phyloP scores from a whole-genome alignment of 30 jellyfish, hydroid and myxozoan genomes.

The Cassiopea andromeda region DNA sequence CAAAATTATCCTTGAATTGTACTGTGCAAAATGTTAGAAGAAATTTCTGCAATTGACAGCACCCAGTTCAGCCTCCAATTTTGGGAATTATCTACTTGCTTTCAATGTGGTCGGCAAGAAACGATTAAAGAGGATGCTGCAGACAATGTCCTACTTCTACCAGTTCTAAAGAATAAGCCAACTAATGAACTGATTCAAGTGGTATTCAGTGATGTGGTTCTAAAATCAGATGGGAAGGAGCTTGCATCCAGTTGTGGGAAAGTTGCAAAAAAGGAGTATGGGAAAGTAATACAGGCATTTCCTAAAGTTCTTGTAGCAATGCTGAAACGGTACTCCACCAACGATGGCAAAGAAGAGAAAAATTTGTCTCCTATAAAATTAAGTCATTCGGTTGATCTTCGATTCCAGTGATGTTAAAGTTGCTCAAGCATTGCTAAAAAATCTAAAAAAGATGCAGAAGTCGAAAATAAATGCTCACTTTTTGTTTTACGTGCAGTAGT shows the following conservation, averaged over 20 bases:
- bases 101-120: not conserved
- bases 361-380: not conserved
- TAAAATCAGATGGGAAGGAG: no score
- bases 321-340: not conserved
- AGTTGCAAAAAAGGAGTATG: not conserved
- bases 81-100: not conserved
- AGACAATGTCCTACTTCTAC: not conserved
- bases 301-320: not conserved
- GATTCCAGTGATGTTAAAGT: not conserved
- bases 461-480: not conserved
- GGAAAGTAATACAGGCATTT: not conserved
- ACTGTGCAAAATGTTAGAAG: not conserved
- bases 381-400: not conserved
- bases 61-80: not conserved
- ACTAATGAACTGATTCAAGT: not conserved
- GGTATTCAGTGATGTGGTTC: not conserved
- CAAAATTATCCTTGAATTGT: not conserved
- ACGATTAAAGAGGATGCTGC: not conserved
- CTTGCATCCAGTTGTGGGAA: no score
- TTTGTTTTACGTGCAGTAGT: not conserved
- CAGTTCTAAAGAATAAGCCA: not conserved
- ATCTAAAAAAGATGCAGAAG: no score
- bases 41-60: not conserved
- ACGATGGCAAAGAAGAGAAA: not conserved
- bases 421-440: not conserved